phyloP scores from a whole-genome alignment of 2,797 vertebrate genomes.

The Meda fulgida region DNA sequence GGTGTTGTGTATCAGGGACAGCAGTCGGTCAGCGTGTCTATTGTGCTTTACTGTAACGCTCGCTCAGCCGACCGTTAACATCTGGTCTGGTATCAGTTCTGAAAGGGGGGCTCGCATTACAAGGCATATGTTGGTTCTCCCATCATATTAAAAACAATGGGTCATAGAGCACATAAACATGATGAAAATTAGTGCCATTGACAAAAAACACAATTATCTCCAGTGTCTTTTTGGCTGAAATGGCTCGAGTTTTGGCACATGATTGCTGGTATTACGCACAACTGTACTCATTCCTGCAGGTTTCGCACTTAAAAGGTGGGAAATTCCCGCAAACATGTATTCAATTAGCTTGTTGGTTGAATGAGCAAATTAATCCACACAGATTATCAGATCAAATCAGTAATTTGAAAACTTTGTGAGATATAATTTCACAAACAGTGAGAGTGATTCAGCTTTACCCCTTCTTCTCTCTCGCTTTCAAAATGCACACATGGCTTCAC shows the following conservation, averaged over 20 bases:
- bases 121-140: slow-evolving; percentile 31
- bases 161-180: slow-evolving; percentile 6
- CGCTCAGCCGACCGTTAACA: slow-evolving; percentile 56
- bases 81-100: slow-evolving; percentile 44
- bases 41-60: slow-evolving; percentile 65
- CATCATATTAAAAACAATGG: background rate
- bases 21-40: slow-evolving; percentile 49
- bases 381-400: background rate
- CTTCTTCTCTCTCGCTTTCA: too few relatives aligned
- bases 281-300: background rate
- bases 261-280: background rate
- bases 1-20: slow-evolving; percentile 67
- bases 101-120: slow-evolving; percentile 50
- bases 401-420: background rate
- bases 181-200: slow-evolving; percentile 28
- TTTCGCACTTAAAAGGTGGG: background rate
- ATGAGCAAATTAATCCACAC: background rate
- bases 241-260: background rate
- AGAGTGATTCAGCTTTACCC: too few relatives aligned
- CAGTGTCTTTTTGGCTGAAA: background rate
- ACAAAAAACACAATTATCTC: background rate
- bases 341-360: background rate
- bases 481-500: too few relatives aligned
- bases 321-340: background rate
- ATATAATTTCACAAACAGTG: background rate